A percentile compares a stretch with the other conserved stretches of the same genome.
phyloP scores from a whole-genome alignment of 2,113 vertebrate species.

The Cheirogaleus medius region DNA sequence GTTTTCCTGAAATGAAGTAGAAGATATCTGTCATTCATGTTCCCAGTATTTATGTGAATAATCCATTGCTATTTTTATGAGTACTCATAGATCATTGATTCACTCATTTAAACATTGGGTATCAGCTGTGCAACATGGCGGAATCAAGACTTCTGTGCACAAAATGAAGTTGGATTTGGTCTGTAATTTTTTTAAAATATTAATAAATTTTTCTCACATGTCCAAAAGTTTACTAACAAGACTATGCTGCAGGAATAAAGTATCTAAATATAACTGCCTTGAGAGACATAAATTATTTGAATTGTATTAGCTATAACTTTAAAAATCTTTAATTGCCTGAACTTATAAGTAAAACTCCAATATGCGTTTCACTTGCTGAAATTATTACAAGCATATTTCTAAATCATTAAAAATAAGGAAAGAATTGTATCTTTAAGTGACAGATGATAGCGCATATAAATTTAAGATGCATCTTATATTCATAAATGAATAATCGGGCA shows the following conservation, averaged over 20 bases:
- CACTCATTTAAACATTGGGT: background rate
- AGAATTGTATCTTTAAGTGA: background rate
- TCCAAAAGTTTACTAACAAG: background rate
- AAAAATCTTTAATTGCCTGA: background rate
- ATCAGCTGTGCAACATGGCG: fast-evolving
- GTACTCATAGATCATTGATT: background rate
- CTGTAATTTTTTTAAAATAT: background rate
- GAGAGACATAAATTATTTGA: background rate
- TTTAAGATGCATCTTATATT: background rate
- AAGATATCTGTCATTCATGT: background rate
- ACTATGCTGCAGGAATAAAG: background rate
- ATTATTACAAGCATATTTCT: background rate
- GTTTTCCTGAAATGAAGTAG: background rate
- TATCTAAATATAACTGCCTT: background rate
- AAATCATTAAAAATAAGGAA: background rate
- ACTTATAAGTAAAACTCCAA: background rate
- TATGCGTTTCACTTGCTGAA: background rate
- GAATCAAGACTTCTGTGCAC: background rate
- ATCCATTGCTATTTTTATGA: background rate
- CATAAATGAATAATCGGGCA: background rate
- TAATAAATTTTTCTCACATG: background rate
- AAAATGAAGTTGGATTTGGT: background rate
- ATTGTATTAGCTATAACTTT: background rate
- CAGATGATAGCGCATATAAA: background rate
- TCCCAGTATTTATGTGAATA: background rate